A percentile compares a stretch with the other conserved stretches of the same genome.
Conservation (phyloP, 2,888 invertebrate genomes). For the Holacanthella duospinosa region DNA sequence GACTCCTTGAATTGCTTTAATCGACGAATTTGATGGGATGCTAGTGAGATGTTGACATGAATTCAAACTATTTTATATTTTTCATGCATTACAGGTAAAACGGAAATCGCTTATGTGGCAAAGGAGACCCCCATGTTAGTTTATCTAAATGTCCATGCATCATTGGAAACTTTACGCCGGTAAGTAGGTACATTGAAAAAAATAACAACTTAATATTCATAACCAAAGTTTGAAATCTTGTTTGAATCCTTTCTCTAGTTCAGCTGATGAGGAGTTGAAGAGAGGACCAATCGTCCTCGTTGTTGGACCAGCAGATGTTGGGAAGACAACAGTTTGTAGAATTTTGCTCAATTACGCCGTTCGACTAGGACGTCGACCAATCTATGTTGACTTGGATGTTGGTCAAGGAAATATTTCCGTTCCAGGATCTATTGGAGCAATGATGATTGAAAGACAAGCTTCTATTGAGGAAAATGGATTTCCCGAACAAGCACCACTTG, state of each 20-base stretch:
- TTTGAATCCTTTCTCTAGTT: too few species aligned
- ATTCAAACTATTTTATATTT: not conserved
- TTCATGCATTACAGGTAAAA: constrained; percentile 45
- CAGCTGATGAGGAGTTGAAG: constrained; percentile 41
- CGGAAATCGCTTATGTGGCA: constrained; percentile 87
- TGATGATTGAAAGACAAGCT: constrained; percentile 83
- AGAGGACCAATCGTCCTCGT: constrained; percentile 79
- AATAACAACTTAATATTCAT: too few species aligned
- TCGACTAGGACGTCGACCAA: constrained; percentile 72
- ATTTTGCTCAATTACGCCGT: constrained; percentile 92
- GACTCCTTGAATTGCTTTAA: too few species aligned
- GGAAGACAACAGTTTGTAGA: constrained; percentile 82
- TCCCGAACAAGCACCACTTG: constrained; percentile 80
- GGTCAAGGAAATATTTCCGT: constrained; percentile 88
- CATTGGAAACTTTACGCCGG: constrained; percentile 65
- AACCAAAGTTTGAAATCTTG: too few species aligned
- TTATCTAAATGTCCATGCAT: constrained; percentile 91
- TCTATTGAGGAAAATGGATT: constrained; percentile 84
- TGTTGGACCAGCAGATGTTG: constrained; percentile 91
- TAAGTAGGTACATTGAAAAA: too few species aligned
- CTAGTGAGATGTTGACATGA: not conserved
- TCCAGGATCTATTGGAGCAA: constrained; percentile 81
- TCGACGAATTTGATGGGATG: not conserved
- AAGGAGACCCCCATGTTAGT: constrained; percentile 95
- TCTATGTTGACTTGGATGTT: constrained; percentile 89